Evolutionary conservation across 1,140 invertebrate genomes (phyloP), one percentile per base, ranked within the genome.

Genomic region (Hydropsyche tenuis): DNA sequence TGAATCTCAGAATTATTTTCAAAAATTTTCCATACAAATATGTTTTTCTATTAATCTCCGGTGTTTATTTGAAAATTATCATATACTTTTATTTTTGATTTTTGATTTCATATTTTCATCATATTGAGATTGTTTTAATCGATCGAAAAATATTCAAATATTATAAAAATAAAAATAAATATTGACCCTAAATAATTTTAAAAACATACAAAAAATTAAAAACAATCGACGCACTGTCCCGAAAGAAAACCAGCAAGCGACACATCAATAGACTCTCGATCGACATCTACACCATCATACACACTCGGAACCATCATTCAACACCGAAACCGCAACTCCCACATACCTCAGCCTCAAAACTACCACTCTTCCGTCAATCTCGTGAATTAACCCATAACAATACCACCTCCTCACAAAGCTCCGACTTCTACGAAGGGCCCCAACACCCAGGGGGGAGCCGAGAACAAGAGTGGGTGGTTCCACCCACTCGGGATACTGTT

Each of bases 371-470:
- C 22, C 22, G 56, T 12, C 22, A 20, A 25, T 60, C 23, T 23
- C 56, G 45, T 22, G 56, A 60, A 60, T 27, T 60, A 60, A 60
- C 20, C 56, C 7, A 20, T 60, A 60, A 60, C 56, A 20, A 60
- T 20, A 7, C 12, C 23, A 60, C 56, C 12, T 9, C 23, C 3
- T 25, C 23, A 23, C 56, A 25, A 14, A 14, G 30, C 56, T 12
- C 56, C 22, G 56, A 23, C n/a, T n/a, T n/a, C n/a, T n/a, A n/a
- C n/a, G n/a, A n/a, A n/a, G n/a, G n/a, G n/a, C n/a, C n/a, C n/a
- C n/a, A n/a, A n/a, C n/a, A n/a, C n/a, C n/a, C n/a, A n/a, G n/a
- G n/a, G n/a, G n/a, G n/a, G n/a, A n/a, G n/a, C n/a, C n/a, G n/a
- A n/a, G n/a, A n/a, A n/a, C n/a, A n/a, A n/a, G n/a, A n/a, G n/a